Base-by-base conservation (phyloP, 1,140 invertebrate genomes). In the Archivesica marissinica region DNA sequence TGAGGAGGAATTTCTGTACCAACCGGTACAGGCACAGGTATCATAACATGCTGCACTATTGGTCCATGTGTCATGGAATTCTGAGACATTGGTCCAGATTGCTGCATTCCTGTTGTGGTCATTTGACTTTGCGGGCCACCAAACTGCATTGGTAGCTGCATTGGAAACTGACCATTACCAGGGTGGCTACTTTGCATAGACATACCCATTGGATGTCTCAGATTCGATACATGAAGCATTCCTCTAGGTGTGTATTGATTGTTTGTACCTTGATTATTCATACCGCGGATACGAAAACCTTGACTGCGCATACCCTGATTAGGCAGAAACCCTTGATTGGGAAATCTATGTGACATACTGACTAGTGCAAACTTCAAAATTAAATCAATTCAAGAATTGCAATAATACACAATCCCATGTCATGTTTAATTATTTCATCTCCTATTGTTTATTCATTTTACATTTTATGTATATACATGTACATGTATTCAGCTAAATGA, bases 1-100 rank as follows among this genome's bases (percentile, higher is more conserved):
- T 72, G 39, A 2, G 56, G 35, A 30, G 44, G 20, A 6, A 44
- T 79, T 9, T 64, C 38, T 9, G 56, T 28, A 15, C 61, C 59
- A 28, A 66, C 61, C 3, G 59, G 77, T n/a, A 79, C 77, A n/a
- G 74, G 74, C 20, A 76, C 74, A 39, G 74, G 74, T n/a, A 76
- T 76, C 74, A 76, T 76, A 0, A 76, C 74, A 76, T 76, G 74
- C 44, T 76, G 74, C 2, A 76, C 33, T 23, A 76, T 76, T 33
- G 30, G 50, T 2, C 50, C 74, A 20, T 72, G 68, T 72, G n/a
- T 0, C 25, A 72, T 50, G 1, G 39, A 3, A 50, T 33, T 50
- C n/a, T 25, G 44, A 20, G 39, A 25, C 20, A 50, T 7, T 50
- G 25, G 28, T 3, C 68, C 41, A 7, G 15, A 23, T 50, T 11